These are phyloP conservation scores for Cryptoblepharus egeriae DNA, from an alignment of 2,797 vertebrate genomes.

Conservation along the genomic window DNA sequence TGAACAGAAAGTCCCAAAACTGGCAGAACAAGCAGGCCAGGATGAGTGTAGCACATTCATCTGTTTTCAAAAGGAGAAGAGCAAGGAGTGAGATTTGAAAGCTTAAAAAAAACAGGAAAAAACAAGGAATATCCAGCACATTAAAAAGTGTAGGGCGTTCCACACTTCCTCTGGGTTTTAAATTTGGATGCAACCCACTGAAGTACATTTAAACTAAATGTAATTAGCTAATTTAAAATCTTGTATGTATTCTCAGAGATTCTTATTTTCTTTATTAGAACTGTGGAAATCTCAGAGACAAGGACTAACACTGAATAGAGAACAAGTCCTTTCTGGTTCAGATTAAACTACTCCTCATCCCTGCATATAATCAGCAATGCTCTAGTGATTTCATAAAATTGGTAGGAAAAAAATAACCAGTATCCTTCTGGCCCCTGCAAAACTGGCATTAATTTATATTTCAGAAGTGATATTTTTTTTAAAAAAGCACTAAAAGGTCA, in stretches of 20 bases:
- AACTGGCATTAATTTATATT: not conserved
- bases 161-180: not conserved
- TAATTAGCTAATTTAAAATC: too few relatives aligned
- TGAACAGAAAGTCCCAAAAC: conserved; percentile 89
- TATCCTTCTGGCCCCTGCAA: not conserved
- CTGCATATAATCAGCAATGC: not conserved
- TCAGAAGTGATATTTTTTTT: not conserved
- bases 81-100: conserved; percentile 55
- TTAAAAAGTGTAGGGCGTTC: not conserved
- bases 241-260: not conserved
- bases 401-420: not conserved
- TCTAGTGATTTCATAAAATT: not conserved
- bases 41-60: conserved; percentile 90
- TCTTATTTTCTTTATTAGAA: not conserved
- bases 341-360: not conserved
- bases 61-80: conserved; percentile 76
- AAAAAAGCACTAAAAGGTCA: not conserved
- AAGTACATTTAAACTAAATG: too few relatives aligned
- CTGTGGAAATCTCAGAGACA: not conserved
- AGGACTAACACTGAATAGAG: not conserved
- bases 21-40: conserved; percentile 95
- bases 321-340: not conserved
- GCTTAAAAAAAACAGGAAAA: conserved; percentile 25
- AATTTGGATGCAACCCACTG: not conserved
- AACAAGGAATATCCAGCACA: not conserved